Percentiles rank a stretch among this genome's conserved stretches.
phyloP scores from a whole-genome alignment of 2,113 vertebrate genomes.

The Cyprinodon brontotheroides region DNA sequence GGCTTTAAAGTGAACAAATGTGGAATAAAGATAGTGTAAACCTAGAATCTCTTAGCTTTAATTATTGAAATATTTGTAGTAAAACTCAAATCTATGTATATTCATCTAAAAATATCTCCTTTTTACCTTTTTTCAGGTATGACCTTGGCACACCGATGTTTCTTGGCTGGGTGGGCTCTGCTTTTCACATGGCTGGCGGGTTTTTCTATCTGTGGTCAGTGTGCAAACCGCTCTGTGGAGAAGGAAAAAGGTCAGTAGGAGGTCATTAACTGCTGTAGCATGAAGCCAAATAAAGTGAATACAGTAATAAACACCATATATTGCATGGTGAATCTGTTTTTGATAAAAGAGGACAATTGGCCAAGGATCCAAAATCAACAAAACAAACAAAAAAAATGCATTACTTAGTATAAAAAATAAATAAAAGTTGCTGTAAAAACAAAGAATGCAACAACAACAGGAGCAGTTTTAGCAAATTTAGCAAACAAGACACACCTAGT shows the following conservation, averaged over 20 bases:
- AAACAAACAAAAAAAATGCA: no score
- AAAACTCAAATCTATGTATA: not conserved
- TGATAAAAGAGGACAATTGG: no score
- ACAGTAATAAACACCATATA: not conserved
- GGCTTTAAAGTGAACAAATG: not conserved
- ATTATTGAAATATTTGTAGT: not conserved
- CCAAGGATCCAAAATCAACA: no score
- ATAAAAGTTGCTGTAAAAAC: no score
- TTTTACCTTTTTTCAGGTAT: conserved; percentile 55
- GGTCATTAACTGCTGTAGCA: not conserved
- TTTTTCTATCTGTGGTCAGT: conserved; percentile 76
- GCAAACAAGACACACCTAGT: no score
- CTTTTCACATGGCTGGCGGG: conserved; percentile 70
- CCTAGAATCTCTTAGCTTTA: not conserved
- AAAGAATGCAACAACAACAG: not conserved
- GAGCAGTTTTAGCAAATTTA: no score
- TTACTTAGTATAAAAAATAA: no score
- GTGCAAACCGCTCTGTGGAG: conserved; percentile 56
- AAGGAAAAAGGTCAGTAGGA: conserved; percentile 61
- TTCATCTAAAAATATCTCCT: not conserved
- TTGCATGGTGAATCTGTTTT: no score
- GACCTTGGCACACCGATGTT: conserved; percentile 81
- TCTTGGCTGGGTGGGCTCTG: conserved; percentile 80
- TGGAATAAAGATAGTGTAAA: not conserved
- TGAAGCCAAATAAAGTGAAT: not conserved